phyloP scores from a whole-genome alignment of 2,888 invertebrate genomes.

The Taphrorychus bicolor region DNA sequence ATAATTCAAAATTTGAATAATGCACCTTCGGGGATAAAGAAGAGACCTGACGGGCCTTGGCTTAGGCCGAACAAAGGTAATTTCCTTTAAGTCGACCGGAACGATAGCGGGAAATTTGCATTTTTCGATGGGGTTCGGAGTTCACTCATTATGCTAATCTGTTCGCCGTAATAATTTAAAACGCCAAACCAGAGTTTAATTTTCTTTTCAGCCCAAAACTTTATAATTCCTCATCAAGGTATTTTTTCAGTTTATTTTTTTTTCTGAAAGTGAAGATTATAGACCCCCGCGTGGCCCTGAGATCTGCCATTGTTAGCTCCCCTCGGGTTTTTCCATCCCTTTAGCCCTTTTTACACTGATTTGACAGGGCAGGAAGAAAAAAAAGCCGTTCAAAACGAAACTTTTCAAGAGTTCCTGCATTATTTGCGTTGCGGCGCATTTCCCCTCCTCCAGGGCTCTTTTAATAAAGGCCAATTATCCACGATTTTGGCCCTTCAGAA shows the following conservation, averaged over 20 bases:
- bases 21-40: neutral
- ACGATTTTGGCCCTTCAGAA: slow-evolving; percentile 11
- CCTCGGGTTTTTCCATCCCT: slow-evolving; percentile 2
- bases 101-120: slow-evolving; percentile 1
- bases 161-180: neutral
- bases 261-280: neutral
- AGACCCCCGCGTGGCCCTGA: neutral
- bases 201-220: neutral
- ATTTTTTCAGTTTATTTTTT: neutral
- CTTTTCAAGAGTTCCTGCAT: slow-evolving; percentile 15
- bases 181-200: neutral
- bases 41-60: neutral
- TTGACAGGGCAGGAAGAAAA: slow-evolving; percentile 15
- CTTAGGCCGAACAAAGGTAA: neutral
- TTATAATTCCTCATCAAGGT: neutral
- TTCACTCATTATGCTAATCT: slow-evolving; percentile 1
- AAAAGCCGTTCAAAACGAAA: neutral
- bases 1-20: slow-evolving; percentile 6
- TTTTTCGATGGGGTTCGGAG: slow-evolving; percentile 5
- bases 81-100: neutral
- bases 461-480: slow-evolving; percentile 20
- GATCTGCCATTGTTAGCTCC: slow-evolving; percentile 2
- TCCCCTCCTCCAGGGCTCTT: slow-evolving; percentile 10
- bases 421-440: slow-evolving; percentile 15
- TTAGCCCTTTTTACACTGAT: slow-evolving; percentile 15